phyloP scores from a whole-genome alignment of 2,888 invertebrate genomes.

The Neria commutata region DNA sequence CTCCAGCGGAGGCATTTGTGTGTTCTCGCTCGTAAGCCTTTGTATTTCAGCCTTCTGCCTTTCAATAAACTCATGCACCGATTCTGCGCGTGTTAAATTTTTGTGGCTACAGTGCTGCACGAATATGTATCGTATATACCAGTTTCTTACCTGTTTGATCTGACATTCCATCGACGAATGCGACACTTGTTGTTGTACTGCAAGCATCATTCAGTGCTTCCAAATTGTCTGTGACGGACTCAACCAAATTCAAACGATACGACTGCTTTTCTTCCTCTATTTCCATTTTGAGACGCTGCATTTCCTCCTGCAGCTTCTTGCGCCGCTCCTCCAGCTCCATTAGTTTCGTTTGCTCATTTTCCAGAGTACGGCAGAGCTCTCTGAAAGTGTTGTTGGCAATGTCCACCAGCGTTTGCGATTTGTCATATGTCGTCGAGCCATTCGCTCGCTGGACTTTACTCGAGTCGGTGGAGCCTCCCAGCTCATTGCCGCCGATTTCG shows the following conservation, averaged over 20 bases:
- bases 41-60: too few relatives aligned
- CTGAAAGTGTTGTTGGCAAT: constrained; percentile 36
- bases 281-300: constrained; percentile 37
- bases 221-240: constrained; percentile 23
- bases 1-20: too few relatives aligned
- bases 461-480: neutral
- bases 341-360: constrained; percentile 38
- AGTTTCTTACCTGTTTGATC: too few relatives aligned
- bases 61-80: too few relatives aligned
- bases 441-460: neutral
- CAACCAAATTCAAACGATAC: constrained; percentile 28
- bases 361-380: constrained; percentile 37
- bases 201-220: constrained; percentile 12
- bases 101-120: too few relatives aligned
- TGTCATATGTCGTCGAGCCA: constrained; percentile 18
- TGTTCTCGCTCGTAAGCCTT: too few relatives aligned
- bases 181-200: neutral
- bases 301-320: constrained; percentile 38
- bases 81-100: too few relatives aligned
- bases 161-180: neutral
- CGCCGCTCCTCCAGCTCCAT: constrained; percentile 39
- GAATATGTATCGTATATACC: too few relatives aligned
- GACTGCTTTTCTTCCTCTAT: constrained; percentile 37
- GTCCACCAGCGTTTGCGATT: constrained; percentile 29
- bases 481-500: neutral